Conservation (phyloP, 2,113 vertebrate genomes). For the Gadus chalcogrammus region DNA sequence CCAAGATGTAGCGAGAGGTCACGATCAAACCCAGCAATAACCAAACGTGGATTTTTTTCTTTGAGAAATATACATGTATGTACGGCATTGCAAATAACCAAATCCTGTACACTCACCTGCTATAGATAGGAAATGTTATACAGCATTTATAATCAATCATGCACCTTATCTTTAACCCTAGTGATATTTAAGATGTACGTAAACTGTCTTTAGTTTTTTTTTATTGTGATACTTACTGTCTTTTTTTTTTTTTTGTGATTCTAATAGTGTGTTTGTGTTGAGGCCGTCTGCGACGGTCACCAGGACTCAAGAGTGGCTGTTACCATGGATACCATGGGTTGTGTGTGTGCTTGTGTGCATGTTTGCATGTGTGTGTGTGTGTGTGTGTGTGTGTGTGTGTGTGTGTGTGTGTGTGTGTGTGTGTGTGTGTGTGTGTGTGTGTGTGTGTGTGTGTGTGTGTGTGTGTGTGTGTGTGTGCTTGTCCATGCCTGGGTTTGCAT, state of each 20-base stretch:
- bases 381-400: neutral
- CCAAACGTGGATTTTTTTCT: constrained; percentile 67
- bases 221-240: constrained; percentile 39
- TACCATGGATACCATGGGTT: constrained; percentile 38
- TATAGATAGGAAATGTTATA: constrained; percentile 61
- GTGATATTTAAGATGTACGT: constrained; percentile 64
- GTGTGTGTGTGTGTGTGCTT: constrained; percentile 9
- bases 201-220: constrained; percentile 56
- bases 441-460: neutral
- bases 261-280: neutral
- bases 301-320: constrained; percentile 11
- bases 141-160: constrained; percentile 67
- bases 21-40: constrained; percentile 63
- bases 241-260: neutral
- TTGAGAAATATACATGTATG: constrained; percentile 52
- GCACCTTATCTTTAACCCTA: constrained; percentile 73
- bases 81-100: constrained; percentile 68
- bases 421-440: neutral
- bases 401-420: neutral
- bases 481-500: neutral
- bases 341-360: constrained; percentile 5
- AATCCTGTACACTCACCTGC: constrained; percentile 67
- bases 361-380: neutral
- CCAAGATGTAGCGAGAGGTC: constrained; percentile 59
- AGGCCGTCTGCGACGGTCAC: constrained; percentile 42